These are phyloP conservation scores for Ophonus ardosiacus DNA, from an alignment of 2,888 invertebrate genomes.

Conservation along the genomic window DNA sequence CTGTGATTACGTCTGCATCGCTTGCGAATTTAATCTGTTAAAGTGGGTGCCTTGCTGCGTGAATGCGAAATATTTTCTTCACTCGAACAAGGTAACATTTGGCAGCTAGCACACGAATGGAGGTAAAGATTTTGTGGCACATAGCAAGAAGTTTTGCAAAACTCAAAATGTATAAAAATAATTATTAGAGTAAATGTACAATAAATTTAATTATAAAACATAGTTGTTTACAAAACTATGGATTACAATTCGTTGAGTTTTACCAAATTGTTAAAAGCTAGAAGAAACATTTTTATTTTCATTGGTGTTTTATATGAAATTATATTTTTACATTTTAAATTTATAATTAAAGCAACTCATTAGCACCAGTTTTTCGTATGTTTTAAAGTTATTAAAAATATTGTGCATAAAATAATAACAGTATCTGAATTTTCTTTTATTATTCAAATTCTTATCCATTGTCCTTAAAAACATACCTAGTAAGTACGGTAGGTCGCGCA, in stretches of 20 bases:
- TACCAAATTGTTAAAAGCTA: background rate
- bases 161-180: background rate
- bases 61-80: conserved; percentile 29
- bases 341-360: too few species aligned
- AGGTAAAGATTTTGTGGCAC: background rate
- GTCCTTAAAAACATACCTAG: too few species aligned
- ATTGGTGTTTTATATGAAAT: too few species aligned
- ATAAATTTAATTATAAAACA: background rate
- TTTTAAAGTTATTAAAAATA: too few species aligned
- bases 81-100: conserved; percentile 23
- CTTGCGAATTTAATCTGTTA: conserved; percentile 44
- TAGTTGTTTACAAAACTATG: background rate
- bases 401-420: too few species aligned
- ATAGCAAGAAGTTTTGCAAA: too few species aligned
- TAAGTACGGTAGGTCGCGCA: too few species aligned
- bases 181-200: conserved; percentile 7
- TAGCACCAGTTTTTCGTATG: too few species aligned
- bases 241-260: background rate
- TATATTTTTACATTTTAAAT: too few species aligned
- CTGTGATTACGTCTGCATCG: conserved; percentile 14
- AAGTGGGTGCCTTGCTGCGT: conserved; percentile 9
- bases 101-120: conserved; percentile 20
- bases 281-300: background rate
- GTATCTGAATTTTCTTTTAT: too few species aligned
- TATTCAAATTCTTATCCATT: too few species aligned